These are phyloP conservation scores for Zaprionus taronus DNA, from an alignment of 1,140 invertebrate species.

Conservation along the genomic window DNA sequence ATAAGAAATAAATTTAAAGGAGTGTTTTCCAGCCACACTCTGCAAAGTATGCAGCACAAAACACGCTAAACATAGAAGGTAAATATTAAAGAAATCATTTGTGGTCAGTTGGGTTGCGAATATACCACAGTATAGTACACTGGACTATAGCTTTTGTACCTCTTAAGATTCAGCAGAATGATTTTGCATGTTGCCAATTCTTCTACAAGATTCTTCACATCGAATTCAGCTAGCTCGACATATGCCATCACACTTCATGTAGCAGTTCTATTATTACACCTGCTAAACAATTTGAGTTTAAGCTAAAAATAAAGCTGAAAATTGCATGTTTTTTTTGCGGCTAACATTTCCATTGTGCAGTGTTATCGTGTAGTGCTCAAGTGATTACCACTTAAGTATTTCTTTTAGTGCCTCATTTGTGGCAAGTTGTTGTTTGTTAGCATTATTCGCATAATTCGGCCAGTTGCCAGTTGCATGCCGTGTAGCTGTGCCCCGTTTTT, in stretches of 20 bases:
- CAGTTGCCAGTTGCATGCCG: constrained; percentile 44
- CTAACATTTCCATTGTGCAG: background rate
- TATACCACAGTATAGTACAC: too few relatives aligned
- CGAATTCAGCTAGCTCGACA: background rate
- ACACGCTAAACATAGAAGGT: too few relatives aligned
- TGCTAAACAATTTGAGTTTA: background rate
- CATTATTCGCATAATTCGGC: constrained; percentile 37
- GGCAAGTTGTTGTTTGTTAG: constrained; percentile 39
- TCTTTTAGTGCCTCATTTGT: constrained; percentile 44
- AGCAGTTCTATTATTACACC: background rate
- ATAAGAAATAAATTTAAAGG: too few relatives aligned
- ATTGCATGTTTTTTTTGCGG: background rate
- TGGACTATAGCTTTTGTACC: too few relatives aligned
- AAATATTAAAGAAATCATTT: too few relatives aligned
- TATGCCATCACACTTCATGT: background rate
- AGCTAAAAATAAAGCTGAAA: background rate
- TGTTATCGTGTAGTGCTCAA: constrained; percentile 4
- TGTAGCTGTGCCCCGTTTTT: background rate
- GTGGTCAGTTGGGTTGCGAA: too few relatives aligned
- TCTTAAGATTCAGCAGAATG: too few relatives aligned
- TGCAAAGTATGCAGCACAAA: too few relatives aligned
- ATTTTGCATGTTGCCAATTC: too few relatives aligned
- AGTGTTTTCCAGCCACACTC: too few relatives aligned
- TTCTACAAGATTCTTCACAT: too few relatives aligned
- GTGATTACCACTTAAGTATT: constrained; percentile 30